Base-by-base conservation (phyloP, 1,140 invertebrate species). In the Tetramorium alpestre region DNA sequence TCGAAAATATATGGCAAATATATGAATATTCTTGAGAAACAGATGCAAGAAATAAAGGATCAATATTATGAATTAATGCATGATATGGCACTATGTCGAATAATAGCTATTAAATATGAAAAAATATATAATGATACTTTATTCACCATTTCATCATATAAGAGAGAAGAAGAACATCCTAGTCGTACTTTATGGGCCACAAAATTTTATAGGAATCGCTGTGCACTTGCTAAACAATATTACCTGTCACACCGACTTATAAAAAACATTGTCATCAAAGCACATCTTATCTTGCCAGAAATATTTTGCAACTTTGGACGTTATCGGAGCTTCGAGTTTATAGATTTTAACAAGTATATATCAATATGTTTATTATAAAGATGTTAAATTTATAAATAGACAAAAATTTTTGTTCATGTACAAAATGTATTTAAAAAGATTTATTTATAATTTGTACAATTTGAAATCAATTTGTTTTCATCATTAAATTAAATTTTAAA, bases 191-290 rank as follows among this genome's bases (percentile, higher is more conserved):
- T 95, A n/a, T 95, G 96, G 88, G 96, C 96, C 87, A 86, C 94
- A 0, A 95, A 95, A 81, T 97, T 96, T 94, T 69, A 97, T 11
- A 95, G 93, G 84, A 96, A 96, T 93, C 95, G 96, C 38, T 95
- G 96, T 13, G 95, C 95, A 85, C 90, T 97, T 0, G 92, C 95
- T 86, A 95, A 95, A 56, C 96, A 94, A 82, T 95, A 96, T 69
- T 95, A 97, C 18, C 94, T 97, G 13, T 92, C 97, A n/a, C 96
- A 97, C 91, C 96, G 96, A 22, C 96, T 97, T 65, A 96, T 97
- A 85, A 95, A 96, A 69, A 95, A 96, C 47, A 95, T 97, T 4
- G 91, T 97, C 1, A 94, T 95, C 70, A 96, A 96, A 33, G 96
- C 96, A 1, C 94, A 96, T 16, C 92, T 91, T 25, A 94, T 95